A percentile compares a stretch with the other conserved stretches of the same genome.
phyloP scores from a whole-genome alignment of 1,140 invertebrate genomes.

The Achatina immaculata region DNA sequence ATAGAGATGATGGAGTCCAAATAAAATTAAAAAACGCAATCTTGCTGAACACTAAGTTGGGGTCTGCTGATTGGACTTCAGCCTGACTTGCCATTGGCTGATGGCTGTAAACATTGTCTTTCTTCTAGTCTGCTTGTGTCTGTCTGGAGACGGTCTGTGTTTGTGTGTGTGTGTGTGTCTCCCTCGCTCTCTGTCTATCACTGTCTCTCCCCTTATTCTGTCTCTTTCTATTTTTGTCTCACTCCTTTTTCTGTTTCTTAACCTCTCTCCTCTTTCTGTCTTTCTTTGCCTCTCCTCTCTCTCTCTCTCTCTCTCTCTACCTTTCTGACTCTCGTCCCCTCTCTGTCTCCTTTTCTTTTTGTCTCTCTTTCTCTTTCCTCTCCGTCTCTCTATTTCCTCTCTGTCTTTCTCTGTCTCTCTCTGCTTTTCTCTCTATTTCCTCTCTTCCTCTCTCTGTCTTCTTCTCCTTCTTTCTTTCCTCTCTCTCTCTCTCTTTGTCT shows the following conservation, averaged over 20 bases:
- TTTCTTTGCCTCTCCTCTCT: slow-evolving; percentile 23
- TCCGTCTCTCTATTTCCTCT: no score
- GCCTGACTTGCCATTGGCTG: slow-evolving; percentile 2
- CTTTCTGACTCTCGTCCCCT: not conserved
- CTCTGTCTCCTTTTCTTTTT: not conserved
- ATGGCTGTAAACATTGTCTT: not conserved
- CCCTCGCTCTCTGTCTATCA: slow-evolving; percentile 10
- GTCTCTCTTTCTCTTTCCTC: not conserved
- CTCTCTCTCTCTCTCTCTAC: slow-evolving; percentile 21
- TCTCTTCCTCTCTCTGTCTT: slow-evolving; percentile 10
- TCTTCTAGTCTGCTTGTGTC: not conserved
- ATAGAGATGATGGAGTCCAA: slow-evolving; percentile 14
- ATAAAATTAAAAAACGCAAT: slow-evolving; percentile 36
- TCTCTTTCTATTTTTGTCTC: slow-evolving; percentile 1
- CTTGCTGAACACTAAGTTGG: slow-evolving; percentile 29
- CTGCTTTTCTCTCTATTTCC: not conserved
- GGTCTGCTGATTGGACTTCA: slow-evolving; percentile 12
- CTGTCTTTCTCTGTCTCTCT: not conserved
- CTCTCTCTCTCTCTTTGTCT: slow-evolving; percentile 12
- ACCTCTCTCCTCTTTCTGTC: slow-evolving; percentile 5
- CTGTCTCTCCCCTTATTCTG: slow-evolving; percentile 4
- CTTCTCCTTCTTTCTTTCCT: slow-evolving; percentile 12
- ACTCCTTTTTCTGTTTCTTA: not conserved
- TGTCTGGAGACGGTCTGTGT: not conserved
- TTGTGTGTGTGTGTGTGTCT: slow-evolving; percentile 27